Evolutionary conservation across 2,113 vertebrate species (phyloP), one percentile per base, ranked within the genome.

Genomic region (Dryoscopus gambensis): DNA sequence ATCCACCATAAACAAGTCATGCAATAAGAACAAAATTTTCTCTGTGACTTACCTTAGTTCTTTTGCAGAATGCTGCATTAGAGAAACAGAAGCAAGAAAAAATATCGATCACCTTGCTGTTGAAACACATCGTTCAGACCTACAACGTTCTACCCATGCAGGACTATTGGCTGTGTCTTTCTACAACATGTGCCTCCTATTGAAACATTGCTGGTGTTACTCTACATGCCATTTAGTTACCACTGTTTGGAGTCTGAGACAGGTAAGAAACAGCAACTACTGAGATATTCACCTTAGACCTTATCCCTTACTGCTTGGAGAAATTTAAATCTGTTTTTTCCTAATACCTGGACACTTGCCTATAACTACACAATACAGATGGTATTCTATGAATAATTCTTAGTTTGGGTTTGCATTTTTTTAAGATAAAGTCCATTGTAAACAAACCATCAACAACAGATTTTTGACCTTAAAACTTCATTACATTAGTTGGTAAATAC

Each of bases 41-140:
- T 96, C 76, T 5, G 0, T 82, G 53, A 94, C 96, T 97, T 97
- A 97, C 96, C 96, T 95, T 46, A 71, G 69, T 39, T 90, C 89
- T 87, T 94, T 59, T 95, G 65, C 80, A 89, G 86, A 96, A 76
- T 68, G 96, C 96, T 95, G 96, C 96, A 73, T 97, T 97, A 95
- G 74, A 97, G 83, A 96, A 96, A 97, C 62, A 95, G 92, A 96
- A 96, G 95, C 60, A 93, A 96, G 88, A 97, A 90, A 93, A 93
- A 57, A 79, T n/a, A 35, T 96, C 95, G 83, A 92, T 94, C 93
- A 93, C 73, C 64, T 93, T 89, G 57, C 83, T 37, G 71, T 78
- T 91, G 35, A 90, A 88, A 89, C n/a, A 71, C 21, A 65, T 7
- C 0, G 2, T 40, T 86, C 56, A 89, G 47, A 47, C 76, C 35